Base-by-base conservation (phyloP, 2,888 invertebrate genomes). In the Drosophila hamatofila region DNA sequence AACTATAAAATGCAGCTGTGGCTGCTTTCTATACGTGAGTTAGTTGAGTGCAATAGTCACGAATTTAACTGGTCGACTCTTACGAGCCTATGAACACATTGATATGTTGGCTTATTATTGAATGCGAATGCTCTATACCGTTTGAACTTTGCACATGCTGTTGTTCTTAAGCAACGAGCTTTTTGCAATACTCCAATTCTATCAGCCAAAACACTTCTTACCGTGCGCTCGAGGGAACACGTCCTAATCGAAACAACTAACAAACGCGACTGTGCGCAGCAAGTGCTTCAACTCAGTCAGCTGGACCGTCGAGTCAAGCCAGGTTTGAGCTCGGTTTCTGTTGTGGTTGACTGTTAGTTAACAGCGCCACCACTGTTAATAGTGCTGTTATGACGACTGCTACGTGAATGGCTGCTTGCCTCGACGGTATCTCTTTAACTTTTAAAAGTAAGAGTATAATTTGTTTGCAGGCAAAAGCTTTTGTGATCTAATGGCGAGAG, bases 381-480 rank as follows among this genome's bases (percentile, higher is more conserved):
- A 18, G 30, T 49, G 42, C 39, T 72, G 51, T 51, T 62, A 37
- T 42, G 44, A 11, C 44, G 33, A 39, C 33, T n/a, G 46, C 33
- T 23, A 18, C 42, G 39, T 42, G 33, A 48, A 33, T 63, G 39
- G 41, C 37, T 18, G 49, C 51, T 55, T 27, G 21, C 37, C 56
- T 30, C 18, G 27, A 30, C 51, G 46, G 61, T 55, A 23, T 79
- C 90, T 86, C 83, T 90, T 88, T 79, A 83, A 76, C 70, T 86
- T 83, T 88, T 89, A 75, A 89, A 89, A 84, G 86, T 84, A 89
- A 84, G 84, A 84, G 84, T 85, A 79, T 74, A 65, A 51, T 54
- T 41, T 49, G 55, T 72, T 66, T 60, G 68, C 73, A 73, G 71
- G 63, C 56, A 61, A 85, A 72, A 73, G 73, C 66, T 67, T 70